Conservation (phyloP, 1,140 invertebrate genomes). For the Harpegnathos saltator region DNA sequence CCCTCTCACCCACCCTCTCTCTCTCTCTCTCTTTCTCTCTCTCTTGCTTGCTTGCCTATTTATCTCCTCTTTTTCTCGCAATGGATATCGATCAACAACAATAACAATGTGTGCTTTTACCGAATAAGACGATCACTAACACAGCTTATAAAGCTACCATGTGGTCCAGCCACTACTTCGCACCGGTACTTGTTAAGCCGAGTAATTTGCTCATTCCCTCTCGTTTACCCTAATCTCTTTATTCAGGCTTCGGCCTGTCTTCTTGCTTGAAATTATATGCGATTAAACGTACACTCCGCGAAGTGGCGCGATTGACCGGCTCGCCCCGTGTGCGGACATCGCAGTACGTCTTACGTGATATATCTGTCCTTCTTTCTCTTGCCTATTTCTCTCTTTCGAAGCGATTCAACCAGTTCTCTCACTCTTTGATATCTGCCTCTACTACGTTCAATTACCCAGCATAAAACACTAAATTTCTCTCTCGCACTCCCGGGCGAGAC, state of each 20-base stretch:
- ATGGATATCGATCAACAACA: conserved; percentile 64
- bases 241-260: not conserved
- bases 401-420: conserved; percentile 62
- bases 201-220: not conserved
- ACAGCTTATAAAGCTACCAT: conserved; percentile 49
- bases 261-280: conserved; percentile 26
- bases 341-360: conserved; percentile 32
- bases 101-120: conserved; percentile 42
- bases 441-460: not conserved
- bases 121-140: conserved; percentile 5
- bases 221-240: not conserved
- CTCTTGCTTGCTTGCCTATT: not conserved
- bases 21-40: not conserved
- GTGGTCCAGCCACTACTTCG: conserved; percentile 33
- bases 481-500: conserved; percentile 74
- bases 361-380: conserved; percentile 61
- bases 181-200: conserved; percentile 55
- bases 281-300: conserved; percentile 55
- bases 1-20: not conserved
- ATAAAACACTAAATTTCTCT: conserved; percentile 15
- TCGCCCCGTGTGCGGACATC: conserved; percentile 68
- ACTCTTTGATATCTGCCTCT: conserved; percentile 42
- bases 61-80: not conserved
- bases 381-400: conserved; percentile 42
- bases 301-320: conserved; percentile 68